phyloP scores from a whole-genome alignment of 2,113 vertebrate species.

The Cygnus buccinator region DNA sequence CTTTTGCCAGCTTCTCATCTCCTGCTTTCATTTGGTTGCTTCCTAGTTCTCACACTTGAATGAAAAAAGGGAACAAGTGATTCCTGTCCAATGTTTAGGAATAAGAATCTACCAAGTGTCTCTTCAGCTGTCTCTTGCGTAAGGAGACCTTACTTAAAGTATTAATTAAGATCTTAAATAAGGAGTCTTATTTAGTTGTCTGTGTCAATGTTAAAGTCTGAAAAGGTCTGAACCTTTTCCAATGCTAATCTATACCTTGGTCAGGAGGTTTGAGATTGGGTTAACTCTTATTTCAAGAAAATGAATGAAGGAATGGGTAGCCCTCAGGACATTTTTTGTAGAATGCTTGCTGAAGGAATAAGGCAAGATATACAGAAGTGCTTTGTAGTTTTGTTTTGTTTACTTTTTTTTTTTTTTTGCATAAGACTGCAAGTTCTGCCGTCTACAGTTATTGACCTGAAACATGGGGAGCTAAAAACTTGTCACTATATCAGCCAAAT shows the following conservation, averaged over 20 bases:
- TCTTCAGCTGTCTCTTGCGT: not conserved
- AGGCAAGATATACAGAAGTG: not conserved
- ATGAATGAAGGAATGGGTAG: not conserved
- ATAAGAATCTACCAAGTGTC: not conserved
- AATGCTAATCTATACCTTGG: not conserved
- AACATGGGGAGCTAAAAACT: not conserved
- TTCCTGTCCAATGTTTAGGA: not conserved
- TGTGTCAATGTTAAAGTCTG: not conserved
- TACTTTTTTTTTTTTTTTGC: too few relatives aligned
- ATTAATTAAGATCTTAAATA: not conserved
- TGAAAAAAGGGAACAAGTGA: not conserved
- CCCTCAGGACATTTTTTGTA: not conserved
- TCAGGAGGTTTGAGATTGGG: not conserved
- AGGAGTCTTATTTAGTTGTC: not conserved
- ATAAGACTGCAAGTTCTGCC: not conserved
- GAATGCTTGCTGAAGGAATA: not conserved
- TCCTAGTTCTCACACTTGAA: not conserved
- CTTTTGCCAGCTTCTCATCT: not conserved
- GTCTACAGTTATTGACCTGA: not conserved
- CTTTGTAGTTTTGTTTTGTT: not conserved
- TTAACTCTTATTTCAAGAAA: not conserved
- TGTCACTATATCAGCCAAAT: not conserved
- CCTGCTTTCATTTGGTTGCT: not conserved
- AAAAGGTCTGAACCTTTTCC: not conserved
- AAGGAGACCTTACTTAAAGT: not conserved